A percentile compares a stretch with the other conserved stretches of the same genome.
Evolutionary conservation across 2,113 vertebrate genomes (phyloP).

Genomic region (Eptesicus fuscus): DNA sequence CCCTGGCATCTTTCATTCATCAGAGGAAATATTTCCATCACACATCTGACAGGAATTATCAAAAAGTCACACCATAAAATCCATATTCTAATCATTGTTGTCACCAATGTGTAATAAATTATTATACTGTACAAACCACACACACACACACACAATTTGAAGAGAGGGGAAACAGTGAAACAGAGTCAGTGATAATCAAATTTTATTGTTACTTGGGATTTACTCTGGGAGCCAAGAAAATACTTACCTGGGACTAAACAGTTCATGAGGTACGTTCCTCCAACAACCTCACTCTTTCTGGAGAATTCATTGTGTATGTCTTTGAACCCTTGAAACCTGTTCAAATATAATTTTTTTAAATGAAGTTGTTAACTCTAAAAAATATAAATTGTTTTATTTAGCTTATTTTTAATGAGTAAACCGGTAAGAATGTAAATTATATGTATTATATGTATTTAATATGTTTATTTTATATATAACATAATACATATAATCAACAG

Average conservation of each 20-base stretch:
- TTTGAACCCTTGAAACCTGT: background rate
- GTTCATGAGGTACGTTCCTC: background rate
- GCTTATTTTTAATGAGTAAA: background rate
- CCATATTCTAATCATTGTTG: slow-evolving; percentile 39
- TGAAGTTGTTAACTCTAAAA: background rate
- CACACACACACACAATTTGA: background rate
- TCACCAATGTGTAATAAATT: background rate
- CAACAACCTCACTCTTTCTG: background rate
- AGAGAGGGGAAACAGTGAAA: background rate
- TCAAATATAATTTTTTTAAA: background rate
- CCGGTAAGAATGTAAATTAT: background rate
- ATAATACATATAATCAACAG: background rate
- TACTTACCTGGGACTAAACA: background rate
- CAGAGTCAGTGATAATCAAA: background rate
- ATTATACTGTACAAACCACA: background rate
- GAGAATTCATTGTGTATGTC: background rate
- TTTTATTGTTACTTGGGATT: background rate
- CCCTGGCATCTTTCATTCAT: background rate
- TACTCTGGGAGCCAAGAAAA: background rate
- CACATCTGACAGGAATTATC: background rate
- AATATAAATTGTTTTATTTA: background rate
- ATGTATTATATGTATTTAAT: background rate
- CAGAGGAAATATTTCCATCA: slow-evolving; percentile 12
- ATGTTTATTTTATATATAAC: background rate
- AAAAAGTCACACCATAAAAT: background rate